Base-by-base conservation (phyloP, 2,113 vertebrate genomes). In the Canis aureus region DNA sequence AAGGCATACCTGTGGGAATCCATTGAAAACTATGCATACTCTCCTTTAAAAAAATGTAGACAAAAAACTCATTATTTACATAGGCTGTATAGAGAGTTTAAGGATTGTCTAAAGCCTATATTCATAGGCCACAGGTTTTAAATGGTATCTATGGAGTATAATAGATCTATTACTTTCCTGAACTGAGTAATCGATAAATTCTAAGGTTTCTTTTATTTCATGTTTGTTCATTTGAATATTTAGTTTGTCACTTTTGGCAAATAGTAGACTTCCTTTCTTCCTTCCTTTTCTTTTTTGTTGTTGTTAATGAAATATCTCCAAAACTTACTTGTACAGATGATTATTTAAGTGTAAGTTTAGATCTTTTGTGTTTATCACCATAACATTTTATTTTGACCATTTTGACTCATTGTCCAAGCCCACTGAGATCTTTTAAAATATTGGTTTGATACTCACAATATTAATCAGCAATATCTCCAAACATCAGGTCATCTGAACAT, bases 311-410 rank as follows among this genome's bases (percentile, higher is more conserved):
- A 81, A 69, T 94, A 83, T 73, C 27, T 74, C 43, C 43, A 79
- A 94, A 80, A 20, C 11, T 85, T 64, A 80, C 32, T 89, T 76
- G 16, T 74, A 27, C 8, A 22, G 49, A 73, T 82, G 49, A 82
- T 38, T 90, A 62, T 55, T 79, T 80, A 85, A 71, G 80, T 43
- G 11, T 55, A 62, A 38, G 27, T 51, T 84, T 90, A 88, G 78
- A 32, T 66, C 57, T 80, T 73, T 84, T 55, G 55, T 23, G 66
- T 22, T 71, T 67, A 38, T 90, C 17, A 79, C 53, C 80, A 16
- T 85, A 60, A 91, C 91, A 73, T 94, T 73, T 66, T 82, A 93
- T 90, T 69, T 90, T 82, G 19, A 79, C 64, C 17, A 93, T 81
- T 83, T 76, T 59, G 29, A 53, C 11, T 92, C 57, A 92, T 95